Evolutionary conservation across 1,140 invertebrate genomes (phyloP).

Genomic region (Campoletis sonorensis): DNA sequence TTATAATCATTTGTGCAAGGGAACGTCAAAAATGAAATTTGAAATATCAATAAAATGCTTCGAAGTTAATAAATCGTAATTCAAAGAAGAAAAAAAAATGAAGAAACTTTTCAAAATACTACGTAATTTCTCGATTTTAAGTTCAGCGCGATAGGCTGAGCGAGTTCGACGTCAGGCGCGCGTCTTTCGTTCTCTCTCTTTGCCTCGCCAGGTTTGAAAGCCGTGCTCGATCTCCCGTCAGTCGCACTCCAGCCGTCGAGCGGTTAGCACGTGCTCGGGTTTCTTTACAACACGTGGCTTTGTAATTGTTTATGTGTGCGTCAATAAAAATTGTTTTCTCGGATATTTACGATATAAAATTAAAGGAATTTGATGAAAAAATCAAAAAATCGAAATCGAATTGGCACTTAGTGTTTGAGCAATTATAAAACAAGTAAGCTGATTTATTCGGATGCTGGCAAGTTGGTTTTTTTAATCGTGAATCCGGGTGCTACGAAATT

Average conservation of each 20-base stretch:
- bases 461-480: too few relatives aligned
- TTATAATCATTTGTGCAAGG: too few relatives aligned
- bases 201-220: conserved; percentile 61
- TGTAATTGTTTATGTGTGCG: conserved; percentile 7
- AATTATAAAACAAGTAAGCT: too few relatives aligned
- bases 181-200: not conserved
- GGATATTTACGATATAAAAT: not conserved
- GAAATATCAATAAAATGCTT: too few relatives aligned
- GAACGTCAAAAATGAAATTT: too few relatives aligned
- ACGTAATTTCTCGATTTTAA: not conserved
- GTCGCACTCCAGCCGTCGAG: conserved; percentile 66
- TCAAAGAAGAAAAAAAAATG: not conserved
- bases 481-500: too few relatives aligned
- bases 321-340: not conserved
- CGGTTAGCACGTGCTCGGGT: conserved; percentile 30
- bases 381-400: not conserved
- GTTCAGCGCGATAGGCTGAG: conserved; percentile 35
- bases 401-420: too few relatives aligned
- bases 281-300: not conserved
- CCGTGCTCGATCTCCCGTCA: conserved; percentile 52
- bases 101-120: not conserved
- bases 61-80: not conserved
- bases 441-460: too few relatives aligned
- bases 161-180: conserved; percentile 61
- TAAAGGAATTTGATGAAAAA: not conserved